A percentile compares a stretch with the other conserved stretches of the same genome.
These are phyloP conservation scores for Brachionus angularis DNA, from an alignment of 1,140 invertebrate species.

Conservation along the genomic window DNA sequence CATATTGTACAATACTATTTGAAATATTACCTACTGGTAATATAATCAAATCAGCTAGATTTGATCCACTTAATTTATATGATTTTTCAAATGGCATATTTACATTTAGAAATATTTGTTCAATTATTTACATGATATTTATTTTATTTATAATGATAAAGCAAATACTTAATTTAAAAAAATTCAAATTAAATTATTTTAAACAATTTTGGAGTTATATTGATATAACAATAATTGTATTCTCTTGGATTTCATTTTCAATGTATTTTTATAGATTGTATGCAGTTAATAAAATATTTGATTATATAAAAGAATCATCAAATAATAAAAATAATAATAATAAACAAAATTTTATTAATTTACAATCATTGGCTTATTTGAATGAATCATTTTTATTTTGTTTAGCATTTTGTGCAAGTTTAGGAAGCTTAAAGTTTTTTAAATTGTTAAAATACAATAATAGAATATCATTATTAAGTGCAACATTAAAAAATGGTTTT, in stretches of 20 bases:
- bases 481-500: conserved; percentile 52
- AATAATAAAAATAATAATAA: neutral
- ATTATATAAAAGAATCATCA: too few species aligned
- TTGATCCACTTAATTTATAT: conserved; percentile 53
- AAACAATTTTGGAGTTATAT: conserved; percentile 50
- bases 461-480: conserved; percentile 57
- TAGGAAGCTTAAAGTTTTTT: conserved; percentile 60
- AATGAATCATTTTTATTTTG: neutral
- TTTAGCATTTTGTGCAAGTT: conserved; percentile 50
- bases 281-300: neutral
- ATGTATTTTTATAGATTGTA: neutral
- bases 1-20: conserved; percentile 58
- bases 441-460: conserved; percentile 62
- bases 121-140: neutral
- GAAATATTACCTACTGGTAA: conserved; percentile 61
- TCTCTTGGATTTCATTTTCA: neutral
- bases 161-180: neutral
- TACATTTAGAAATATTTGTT: neutral
- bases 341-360: neutral
- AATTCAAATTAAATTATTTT: conserved; percentile 23
- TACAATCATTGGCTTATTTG: neutral
- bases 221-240: neutral
- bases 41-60: conserved; percentile 58
- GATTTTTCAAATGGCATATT: neutral
- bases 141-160: neutral